These are phyloP conservation scores for Acanthurus leucopareius DNA, from an alignment of 2,797 vertebrate genomes.

Conservation along the genomic window DNA sequence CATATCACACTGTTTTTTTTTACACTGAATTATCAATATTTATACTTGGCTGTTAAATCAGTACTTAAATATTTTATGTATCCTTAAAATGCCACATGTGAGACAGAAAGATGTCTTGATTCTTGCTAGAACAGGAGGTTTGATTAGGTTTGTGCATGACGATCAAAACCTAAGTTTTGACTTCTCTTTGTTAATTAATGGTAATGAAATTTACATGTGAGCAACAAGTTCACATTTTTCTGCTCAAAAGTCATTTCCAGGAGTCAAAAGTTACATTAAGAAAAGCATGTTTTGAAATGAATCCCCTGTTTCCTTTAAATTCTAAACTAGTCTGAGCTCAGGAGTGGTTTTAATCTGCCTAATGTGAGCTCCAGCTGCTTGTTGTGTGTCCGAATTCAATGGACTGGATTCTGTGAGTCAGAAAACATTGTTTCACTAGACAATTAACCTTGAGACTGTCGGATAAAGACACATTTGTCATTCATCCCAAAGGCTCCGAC, in stretches of 20 bases:
- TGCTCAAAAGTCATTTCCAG: background rate
- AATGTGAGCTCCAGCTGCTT: slow-evolving; percentile 2
- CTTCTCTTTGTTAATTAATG: too few relatives aligned
- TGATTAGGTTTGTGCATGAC: too few relatives aligned
- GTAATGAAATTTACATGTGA: too few relatives aligned
- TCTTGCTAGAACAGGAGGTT: too few relatives aligned
- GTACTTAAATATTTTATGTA: too few relatives aligned
- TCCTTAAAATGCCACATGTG: too few relatives aligned
- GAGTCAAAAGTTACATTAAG: too few relatives aligned
- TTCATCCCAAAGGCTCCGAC: slow-evolving; percentile 23
- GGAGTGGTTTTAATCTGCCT: background rate
- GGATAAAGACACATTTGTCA: slow-evolving; percentile 51
- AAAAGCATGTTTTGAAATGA: background rate
- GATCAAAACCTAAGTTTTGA: too few relatives aligned
- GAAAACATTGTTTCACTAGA: slow-evolving; percentile 23
- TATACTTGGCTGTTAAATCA: too few relatives aligned
- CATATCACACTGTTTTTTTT: too few relatives aligned
- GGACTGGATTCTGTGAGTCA: background rate
- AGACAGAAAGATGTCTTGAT: too few relatives aligned
- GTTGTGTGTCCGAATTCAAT: slow-evolving; percentile 17
- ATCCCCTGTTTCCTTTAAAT: background rate
- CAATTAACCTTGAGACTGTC: slow-evolving; percentile 50
- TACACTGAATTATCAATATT: too few relatives aligned
- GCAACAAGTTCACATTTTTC: background rate
- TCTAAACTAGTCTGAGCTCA: background rate